These are phyloP conservation scores for Diorhabda sublineata DNA, from an alignment of 1,140 invertebrate species.

Conservation along the genomic window DNA sequence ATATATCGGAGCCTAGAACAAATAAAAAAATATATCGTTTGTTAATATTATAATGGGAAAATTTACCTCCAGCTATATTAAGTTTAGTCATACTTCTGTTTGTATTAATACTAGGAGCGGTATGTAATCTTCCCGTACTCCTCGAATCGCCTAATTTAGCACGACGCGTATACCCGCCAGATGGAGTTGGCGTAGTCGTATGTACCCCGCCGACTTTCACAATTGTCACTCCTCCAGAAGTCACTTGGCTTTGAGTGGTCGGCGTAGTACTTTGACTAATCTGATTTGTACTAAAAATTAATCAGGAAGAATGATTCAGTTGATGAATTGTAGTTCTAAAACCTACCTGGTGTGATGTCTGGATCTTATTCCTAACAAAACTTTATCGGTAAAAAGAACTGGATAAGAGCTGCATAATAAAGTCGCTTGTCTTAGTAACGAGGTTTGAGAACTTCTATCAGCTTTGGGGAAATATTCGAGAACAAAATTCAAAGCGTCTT, in stretches of 20 bases:
- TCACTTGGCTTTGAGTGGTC: conserved; percentile 57
- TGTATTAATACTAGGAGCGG: conserved; percentile 61
- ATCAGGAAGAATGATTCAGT: background rate
- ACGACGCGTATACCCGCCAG: conserved; percentile 56
- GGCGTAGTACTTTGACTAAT: conserved; percentile 32
- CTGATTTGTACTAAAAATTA: conserved; percentile 39
- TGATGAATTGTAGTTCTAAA: background rate
- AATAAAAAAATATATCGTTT: background rate
- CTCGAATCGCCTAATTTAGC: conserved; percentile 64
- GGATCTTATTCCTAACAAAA: conserved; percentile 66
- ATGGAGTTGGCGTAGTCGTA: conserved; percentile 28
- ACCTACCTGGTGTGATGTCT: conserved; percentile 54
- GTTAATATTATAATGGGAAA: background rate
- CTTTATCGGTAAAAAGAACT: conserved; percentile 69
- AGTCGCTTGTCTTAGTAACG: conserved; percentile 71
- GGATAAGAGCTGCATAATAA: conserved; percentile 72
- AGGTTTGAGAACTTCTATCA: conserved; percentile 64
- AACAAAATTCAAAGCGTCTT: conserved; percentile 75
- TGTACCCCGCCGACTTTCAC: conserved; percentile 63
- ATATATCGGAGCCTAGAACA: conserved; percentile 50
- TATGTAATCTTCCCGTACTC: conserved; percentile 64
- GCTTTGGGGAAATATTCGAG: conserved; percentile 66
- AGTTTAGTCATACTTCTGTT: conserved; percentile 70
- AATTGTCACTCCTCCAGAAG: conserved; percentile 67
- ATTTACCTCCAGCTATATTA: conserved; percentile 58